Conservation (phyloP, 2,888 invertebrate genomes). For the Gari tellinella region DNA sequence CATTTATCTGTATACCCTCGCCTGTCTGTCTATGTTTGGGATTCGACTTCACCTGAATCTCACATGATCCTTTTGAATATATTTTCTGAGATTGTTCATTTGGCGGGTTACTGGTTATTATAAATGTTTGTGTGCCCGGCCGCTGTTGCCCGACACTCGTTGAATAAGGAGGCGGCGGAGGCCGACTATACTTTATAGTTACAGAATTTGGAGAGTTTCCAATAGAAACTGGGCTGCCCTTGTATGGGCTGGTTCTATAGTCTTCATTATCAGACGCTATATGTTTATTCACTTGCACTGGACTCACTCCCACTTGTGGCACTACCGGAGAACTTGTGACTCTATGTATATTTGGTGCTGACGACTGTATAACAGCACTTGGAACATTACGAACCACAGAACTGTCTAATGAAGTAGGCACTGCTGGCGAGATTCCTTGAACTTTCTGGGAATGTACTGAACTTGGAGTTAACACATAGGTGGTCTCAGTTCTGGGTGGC, state of each 20-base stretch:
- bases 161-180: constrained; percentile 56
- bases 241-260: background rate
- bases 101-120: constrained; percentile 54
- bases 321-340: constrained; percentile 63
- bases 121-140: constrained; percentile 30
- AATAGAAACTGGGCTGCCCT: constrained; percentile 5
- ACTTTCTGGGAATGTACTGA: constrained; percentile 37
- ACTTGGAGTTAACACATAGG: constrained; percentile 18
- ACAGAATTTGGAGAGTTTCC: constrained; percentile 27
- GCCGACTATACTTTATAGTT: constrained; percentile 60
- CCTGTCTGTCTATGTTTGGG: constrained; percentile 17
- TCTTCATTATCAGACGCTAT: constrained; percentile 3
- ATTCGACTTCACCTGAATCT: constrained; percentile 43
- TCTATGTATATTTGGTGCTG: constrained; percentile 46
- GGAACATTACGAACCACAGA: constrained; percentile 32
- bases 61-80: constrained; percentile 86
- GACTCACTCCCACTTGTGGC: constrained; percentile 88
- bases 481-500: constrained; percentile 32
- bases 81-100: constrained; percentile 65
- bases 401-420: constrained; percentile 34
- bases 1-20: constrained; percentile 44
- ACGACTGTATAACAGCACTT: constrained; percentile 50
- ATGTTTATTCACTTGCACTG: constrained; percentile 86
- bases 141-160: constrained; percentile 17
- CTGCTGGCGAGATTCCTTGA: constrained; percentile 14